Evolutionary conservation across 2,113 vertebrate species (phyloP), one percentile per base, ranked within the genome.

Genomic region (Corythornis vintsioides): DNA sequence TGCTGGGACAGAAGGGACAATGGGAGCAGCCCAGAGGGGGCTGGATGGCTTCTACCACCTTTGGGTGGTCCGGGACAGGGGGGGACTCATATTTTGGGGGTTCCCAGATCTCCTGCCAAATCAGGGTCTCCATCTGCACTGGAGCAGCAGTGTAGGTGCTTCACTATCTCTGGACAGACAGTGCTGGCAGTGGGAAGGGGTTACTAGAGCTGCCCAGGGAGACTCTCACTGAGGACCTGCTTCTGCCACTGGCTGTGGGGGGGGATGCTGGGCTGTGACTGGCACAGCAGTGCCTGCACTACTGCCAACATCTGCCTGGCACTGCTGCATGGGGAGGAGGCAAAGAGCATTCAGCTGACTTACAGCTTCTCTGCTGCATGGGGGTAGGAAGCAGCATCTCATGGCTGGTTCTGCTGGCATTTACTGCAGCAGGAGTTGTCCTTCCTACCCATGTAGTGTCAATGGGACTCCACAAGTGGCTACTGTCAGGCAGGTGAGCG

Each of bases 41-140:
- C 19, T 72, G 42, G 0, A 33, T 8, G 2, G 2, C 42, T 85
- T 26, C 80, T 90, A 40, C 12, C n/a, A n/a, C 29, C 61, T 67
- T 56, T 2, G 0, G 0, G 38, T 15, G 57, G 61, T 73, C 47
- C 31, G 19, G 25, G 12, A 42, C 0, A 1, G 11, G 25, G 28
- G 35, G 18, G 29, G 5, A 56, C 35, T 13, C 29, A 26, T 47
- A 40, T 29, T 57, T 25, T 67, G 72, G 14, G 21, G 20, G 42
- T 66, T 29, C 42, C 29, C 64, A 64, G 40, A 29, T 43, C 26
- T 42, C 38, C 61, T 64, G 61, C 40, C 25, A 73, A 31, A 25
- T 15, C 6, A 3, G 31, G 48, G 25, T 77, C 29, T 22, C 17
- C 38, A 59, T 3, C 38, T 2, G 2, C 13, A 63, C 47, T 25